These are phyloP conservation scores for Eueremaeus valkanovi DNA, from an alignment of 2,888 invertebrate genomes.

Conservation along the genomic window DNA sequence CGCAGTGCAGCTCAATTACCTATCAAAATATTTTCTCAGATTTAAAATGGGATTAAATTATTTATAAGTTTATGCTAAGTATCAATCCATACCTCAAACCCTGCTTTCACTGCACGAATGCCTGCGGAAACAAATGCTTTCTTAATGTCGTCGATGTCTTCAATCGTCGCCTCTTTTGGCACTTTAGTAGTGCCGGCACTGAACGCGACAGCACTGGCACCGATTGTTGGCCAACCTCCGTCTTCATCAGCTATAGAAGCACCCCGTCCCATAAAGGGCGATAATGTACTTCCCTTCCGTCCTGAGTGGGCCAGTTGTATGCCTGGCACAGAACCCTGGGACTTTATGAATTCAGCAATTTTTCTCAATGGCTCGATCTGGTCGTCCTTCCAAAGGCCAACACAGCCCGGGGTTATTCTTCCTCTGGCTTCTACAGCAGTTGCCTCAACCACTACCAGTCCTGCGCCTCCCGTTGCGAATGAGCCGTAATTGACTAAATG, in stretches of 20 bases:
- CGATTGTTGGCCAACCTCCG: constrained; percentile 14
- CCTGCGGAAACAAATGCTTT: constrained; percentile 13
- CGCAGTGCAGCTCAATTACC: constrained; percentile 33
- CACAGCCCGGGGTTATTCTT: constrained; percentile 14
- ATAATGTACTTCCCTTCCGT: constrained; percentile 25
- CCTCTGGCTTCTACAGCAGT: constrained; percentile 32
- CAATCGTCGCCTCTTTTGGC: constrained; percentile 28
- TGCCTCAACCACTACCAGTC: constrained; percentile 26
- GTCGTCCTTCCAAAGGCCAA: constrained; percentile 31
- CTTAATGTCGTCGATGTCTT: constrained; percentile 10
- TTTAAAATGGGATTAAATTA: neutral
- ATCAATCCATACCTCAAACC: constrained; percentile 16
- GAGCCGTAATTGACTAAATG: constrained; percentile 27
- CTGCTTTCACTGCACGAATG: constrained; percentile 24
- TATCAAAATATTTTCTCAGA: too few species aligned
- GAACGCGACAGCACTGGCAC: constrained; percentile 14
- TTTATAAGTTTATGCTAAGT: neutral
- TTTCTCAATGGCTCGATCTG: neutral
- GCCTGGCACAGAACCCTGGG: constrained; percentile 11
- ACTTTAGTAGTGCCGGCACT: neutral
- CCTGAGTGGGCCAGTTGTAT: constrained; percentile 25
- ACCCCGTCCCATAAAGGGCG: constrained; percentile 23
- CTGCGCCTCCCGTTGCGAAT: constrained; percentile 26
- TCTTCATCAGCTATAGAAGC: constrained; percentile 6
- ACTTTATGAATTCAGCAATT: constrained; percentile 15